Percentiles rank a stretch among this genome's conserved stretches.
Evolutionary conservation across 1,140 invertebrate genomes (phyloP).

Genomic region (Cyclina sinensis): DNA sequence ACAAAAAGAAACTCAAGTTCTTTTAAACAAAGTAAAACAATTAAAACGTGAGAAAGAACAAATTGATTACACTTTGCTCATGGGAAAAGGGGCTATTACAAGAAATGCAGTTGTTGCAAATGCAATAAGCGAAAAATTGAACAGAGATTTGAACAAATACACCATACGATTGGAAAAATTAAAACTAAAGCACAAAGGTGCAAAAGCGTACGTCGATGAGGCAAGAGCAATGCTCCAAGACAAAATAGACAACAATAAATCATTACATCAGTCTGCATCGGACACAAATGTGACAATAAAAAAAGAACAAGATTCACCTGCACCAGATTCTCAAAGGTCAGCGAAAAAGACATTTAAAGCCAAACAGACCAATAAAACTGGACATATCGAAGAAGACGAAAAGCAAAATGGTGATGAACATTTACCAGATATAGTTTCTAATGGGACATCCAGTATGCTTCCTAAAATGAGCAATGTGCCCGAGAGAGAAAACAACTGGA

Average conservation of each 20-base stretch:
- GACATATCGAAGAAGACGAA: too few relatives aligned
- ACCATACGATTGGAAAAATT: conserved; percentile 53
- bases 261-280: too few relatives aligned
- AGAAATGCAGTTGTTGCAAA: conserved; percentile 51
- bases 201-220: conserved; percentile 2
- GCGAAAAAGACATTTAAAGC: background rate
- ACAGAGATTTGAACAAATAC: conserved; percentile 63
- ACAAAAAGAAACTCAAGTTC: conserved; percentile 55
- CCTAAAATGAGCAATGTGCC: background rate
- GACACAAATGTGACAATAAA: too few relatives aligned
- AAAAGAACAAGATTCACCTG: background rate
- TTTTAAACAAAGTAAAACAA: conserved; percentile 56
- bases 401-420: too few relatives aligned
- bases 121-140: conserved; percentile 57
- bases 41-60: conserved; percentile 58
- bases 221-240: background rate
- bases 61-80: conserved; percentile 46
- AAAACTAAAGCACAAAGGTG: conserved; percentile 54
- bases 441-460: background rate
- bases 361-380: background rate
- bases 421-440: background rate
- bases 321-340: background rate
- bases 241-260: too few relatives aligned
- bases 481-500: background rate
- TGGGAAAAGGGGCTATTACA: conserved; percentile 43